A percentile compares a stretch with the other conserved stretches of the same genome.
Evolutionary conservation across 2,797 vertebrate species (phyloP).

Genomic region (Pantherophis vulpinus): DNA sequence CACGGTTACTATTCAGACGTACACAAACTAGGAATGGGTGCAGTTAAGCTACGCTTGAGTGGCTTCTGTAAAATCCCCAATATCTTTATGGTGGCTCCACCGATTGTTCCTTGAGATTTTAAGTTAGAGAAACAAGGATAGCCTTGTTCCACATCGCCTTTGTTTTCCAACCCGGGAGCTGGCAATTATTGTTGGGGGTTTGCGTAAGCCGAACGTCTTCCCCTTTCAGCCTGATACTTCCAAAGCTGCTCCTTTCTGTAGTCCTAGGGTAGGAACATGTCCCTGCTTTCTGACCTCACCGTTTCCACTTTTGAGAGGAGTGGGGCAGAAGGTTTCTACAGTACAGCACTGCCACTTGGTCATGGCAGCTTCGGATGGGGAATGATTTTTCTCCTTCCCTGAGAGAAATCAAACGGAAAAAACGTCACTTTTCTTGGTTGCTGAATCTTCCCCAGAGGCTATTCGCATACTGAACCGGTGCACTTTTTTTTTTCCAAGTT

Average conservation of each 20-base stretch:
- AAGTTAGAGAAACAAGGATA: not conserved
- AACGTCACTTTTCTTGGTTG: not conserved
- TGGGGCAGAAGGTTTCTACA: constrained; percentile 45
- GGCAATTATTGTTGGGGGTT: constrained; percentile 40
- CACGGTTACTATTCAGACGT: not conserved
- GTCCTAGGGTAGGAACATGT: constrained; percentile 12
- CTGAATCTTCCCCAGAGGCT: not conserved
- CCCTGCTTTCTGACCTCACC: constrained; percentile 55
- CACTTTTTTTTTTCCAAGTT: not conserved
- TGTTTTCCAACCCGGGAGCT: constrained; percentile 8
- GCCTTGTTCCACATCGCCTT: constrained; percentile 9
- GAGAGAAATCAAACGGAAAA: not conserved
- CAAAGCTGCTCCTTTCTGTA: constrained; percentile 33
- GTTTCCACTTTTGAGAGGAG: constrained; percentile 47
- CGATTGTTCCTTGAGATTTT: constrained; percentile 27
- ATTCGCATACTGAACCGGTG: not conserved
- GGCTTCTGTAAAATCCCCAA: constrained; percentile 14
- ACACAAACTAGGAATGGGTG: constrained; percentile 9
- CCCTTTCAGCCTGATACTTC: constrained; percentile 41
- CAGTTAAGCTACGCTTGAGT: not conserved
- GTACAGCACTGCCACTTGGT: constrained; percentile 52
- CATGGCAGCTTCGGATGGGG: constrained; percentile 41
- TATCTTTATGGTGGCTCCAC: not conserved
- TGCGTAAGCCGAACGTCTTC: constrained; percentile 9
- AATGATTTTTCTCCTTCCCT: not conserved